Conservation (phyloP, 2,888 invertebrate species). For the Laspeyria flexula region DNA sequence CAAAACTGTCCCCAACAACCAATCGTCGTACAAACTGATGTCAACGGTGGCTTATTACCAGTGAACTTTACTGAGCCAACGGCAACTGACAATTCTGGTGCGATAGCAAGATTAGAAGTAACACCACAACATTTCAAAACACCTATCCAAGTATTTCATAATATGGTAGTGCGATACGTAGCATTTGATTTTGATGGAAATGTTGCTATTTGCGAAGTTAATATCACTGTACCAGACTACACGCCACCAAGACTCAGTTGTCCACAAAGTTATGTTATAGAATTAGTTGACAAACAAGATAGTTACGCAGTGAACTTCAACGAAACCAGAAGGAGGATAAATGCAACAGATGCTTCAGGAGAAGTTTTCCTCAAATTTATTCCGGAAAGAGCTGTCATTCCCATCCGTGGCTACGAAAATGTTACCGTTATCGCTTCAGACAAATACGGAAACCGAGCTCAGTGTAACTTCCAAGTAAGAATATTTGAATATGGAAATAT, state of each 20-base stretch:
- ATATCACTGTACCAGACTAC: conserved; percentile 97
- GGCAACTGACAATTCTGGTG: conserved; percentile 98
- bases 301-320: conserved; percentile 97
- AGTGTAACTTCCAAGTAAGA: conserved; percentile 95
- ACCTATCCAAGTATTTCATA: conserved; percentile 94
- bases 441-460: conserved; percentile 94
- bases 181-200: conserved; percentile 99
- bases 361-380: conserved; percentile 93
- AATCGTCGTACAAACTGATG: conserved; percentile 94
- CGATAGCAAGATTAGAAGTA: conserved; percentile 96
- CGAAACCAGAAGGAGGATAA: conserved; percentile 93
- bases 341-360: conserved; percentile 95
- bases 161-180: conserved; percentile 96
- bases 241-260: conserved; percentile 96
- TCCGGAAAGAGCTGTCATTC: conserved; percentile 94
- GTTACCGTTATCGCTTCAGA: conserved; percentile 96
- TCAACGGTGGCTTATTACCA: conserved; percentile 94
- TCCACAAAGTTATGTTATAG: conserved; percentile 97
- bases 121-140: conserved; percentile 96
- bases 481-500: neutral
- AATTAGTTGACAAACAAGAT: conserved; percentile 95
- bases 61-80: conserved; percentile 97
- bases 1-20: conserved; percentile 98
- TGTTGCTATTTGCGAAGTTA: conserved; percentile 98
- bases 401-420: conserved; percentile 95